Conservation (phyloP, 1,140 invertebrate species). For the Leptinotarsa lineolata region DNA sequence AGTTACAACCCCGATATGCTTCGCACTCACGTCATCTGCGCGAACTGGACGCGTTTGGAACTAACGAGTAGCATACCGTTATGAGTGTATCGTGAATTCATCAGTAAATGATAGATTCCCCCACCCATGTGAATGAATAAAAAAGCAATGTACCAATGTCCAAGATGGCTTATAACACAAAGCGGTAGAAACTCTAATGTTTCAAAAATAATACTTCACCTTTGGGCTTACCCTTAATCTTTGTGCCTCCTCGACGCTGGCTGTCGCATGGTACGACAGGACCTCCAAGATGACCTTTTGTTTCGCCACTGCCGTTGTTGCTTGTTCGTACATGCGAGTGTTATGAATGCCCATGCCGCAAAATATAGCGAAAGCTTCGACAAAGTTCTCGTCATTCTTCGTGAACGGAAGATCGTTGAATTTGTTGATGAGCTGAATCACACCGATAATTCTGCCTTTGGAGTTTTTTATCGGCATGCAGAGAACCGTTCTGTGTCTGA, state of each 20-base stretch:
- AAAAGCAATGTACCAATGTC: too few relatives aligned
- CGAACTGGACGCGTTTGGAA: too few relatives aligned
- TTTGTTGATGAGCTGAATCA: slow-evolving; percentile 92
- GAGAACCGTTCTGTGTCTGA: slow-evolving; percentile 82
- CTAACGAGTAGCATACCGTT: too few relatives aligned
- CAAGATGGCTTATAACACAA: too few relatives aligned
- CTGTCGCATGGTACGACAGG: slow-evolving; percentile 93
- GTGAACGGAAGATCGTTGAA: slow-evolving; percentile 86
- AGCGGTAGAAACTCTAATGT: too few relatives aligned
- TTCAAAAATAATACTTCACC: slow-evolving; percentile 12
- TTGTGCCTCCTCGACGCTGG: slow-evolving; percentile 84
- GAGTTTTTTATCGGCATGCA: slow-evolving; percentile 95
- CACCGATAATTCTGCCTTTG: slow-evolving; percentile 85
- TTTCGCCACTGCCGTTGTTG: slow-evolving; percentile 90
- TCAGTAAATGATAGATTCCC: too few relatives aligned
- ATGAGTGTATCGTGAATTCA: too few relatives aligned
- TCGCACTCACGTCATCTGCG: too few relatives aligned
- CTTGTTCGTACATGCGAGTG: slow-evolving; percentile 95
- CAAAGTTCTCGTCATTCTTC: slow-evolving; percentile 91
- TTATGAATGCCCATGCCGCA: slow-evolving; percentile 98
- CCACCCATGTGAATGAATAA: too few relatives aligned
- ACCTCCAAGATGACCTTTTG: slow-evolving; percentile 94
- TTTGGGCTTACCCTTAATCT: slow-evolving; percentile 72
- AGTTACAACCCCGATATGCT: too few relatives aligned
- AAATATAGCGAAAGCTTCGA: slow-evolving; percentile 96